Conservation (phyloP, 2,888 invertebrate species). For the Acheta domesticus region DNA sequence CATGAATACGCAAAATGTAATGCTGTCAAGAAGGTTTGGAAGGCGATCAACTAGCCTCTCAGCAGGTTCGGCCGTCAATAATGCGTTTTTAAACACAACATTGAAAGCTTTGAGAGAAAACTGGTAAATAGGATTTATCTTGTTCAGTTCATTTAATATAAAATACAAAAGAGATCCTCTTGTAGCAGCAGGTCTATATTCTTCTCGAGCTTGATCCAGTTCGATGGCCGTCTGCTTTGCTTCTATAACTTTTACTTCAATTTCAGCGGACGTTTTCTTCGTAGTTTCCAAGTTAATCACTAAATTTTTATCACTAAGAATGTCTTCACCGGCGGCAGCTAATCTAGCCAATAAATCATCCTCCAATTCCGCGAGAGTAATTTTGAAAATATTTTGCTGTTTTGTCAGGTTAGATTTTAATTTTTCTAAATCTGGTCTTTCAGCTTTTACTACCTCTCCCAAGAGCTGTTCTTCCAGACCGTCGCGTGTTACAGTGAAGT, state of each 20-base stretch:
- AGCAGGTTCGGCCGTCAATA: constrained; percentile 63
- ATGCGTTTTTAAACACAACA: constrained; percentile 84
- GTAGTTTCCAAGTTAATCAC: constrained; percentile 92
- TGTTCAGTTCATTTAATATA: constrained; percentile 84
- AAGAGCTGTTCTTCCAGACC: constrained; percentile 92
- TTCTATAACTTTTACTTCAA: constrained; percentile 80
- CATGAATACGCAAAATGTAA: constrained; percentile 79
- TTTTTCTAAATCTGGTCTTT: constrained; percentile 84
- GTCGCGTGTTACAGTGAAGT: constrained; percentile 91
- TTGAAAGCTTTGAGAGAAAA: constrained; percentile 93
- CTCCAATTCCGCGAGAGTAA: constrained; percentile 83
- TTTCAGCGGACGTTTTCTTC: constrained; percentile 87
- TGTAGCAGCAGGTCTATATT: constrained; percentile 79
- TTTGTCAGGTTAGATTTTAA: constrained; percentile 79
- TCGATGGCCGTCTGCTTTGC: constrained; percentile 80
- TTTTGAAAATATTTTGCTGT: constrained; percentile 92
- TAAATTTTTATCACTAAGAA: constrained; percentile 82
- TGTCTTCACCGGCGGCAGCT: constrained; percentile 87
- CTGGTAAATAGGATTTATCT: constrained; percentile 93
- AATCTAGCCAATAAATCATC: constrained; percentile 82
- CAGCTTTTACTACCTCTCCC: constrained; percentile 89
- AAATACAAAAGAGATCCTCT: constrained; percentile 89
- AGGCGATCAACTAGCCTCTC: constrained; percentile 72
- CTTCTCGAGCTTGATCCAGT: constrained; percentile 88
- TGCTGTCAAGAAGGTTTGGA: constrained; percentile 74